Evolutionary conservation across 53 echinoderm and acorn worm genomes (phyloP).

Genomic region (Antedon mediterranea): DNA sequence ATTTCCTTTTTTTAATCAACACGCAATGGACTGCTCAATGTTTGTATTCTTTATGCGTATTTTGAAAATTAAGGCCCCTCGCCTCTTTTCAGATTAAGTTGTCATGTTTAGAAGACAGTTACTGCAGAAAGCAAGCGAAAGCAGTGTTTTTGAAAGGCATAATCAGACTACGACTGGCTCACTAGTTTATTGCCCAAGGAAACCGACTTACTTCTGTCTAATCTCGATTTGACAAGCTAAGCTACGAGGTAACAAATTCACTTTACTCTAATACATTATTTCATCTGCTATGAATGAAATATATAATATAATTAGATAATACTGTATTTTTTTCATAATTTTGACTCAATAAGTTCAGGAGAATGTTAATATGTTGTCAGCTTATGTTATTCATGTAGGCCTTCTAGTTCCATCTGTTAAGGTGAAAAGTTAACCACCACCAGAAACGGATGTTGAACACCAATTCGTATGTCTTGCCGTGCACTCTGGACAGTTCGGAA

Average conservation of each 20-base stretch:
- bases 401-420: neutral
- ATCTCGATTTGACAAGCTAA: neutral
- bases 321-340: neutral
- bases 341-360: slow-evolving; percentile 1
- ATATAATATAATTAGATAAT: too few relatives aligned
- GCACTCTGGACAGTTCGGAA: neutral
- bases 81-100: neutral
- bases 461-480: neutral
- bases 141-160: neutral
- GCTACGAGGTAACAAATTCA: neutral
- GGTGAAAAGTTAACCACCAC: neutral
- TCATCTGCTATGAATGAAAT: neutral
- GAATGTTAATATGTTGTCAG: slow-evolving; percentile 4
- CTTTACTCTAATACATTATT: neutral
- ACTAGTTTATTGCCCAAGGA: neutral
- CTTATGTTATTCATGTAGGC: neutral
- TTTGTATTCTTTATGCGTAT: neutral
- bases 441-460: neutral
- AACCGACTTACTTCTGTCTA: neutral
- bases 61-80: neutral
- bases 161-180: neutral
- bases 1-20: neutral
- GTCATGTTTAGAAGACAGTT: neutral
- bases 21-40: neutral
- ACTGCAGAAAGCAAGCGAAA: neutral